A percentile compares a stretch with the other conserved stretches of the same genome.
These are phyloP conservation scores for Galemys pyrenaicus DNA, from an alignment of 2,113 vertebrate genomes.

Conservation along the genomic window DNA sequence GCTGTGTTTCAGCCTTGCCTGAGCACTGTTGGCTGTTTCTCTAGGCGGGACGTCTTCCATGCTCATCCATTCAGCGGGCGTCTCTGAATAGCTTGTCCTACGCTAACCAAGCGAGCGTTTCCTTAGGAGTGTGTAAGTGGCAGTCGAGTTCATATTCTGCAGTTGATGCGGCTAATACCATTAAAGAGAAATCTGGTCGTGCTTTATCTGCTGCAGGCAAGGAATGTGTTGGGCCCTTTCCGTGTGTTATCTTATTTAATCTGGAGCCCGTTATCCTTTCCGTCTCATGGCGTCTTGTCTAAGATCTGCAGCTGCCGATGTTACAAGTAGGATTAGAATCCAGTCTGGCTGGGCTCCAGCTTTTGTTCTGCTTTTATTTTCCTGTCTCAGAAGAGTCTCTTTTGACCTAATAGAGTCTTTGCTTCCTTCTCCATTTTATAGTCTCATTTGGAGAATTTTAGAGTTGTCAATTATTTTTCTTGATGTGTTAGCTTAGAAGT, in stretches of 20 bases:
- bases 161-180: background rate
- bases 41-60: background rate
- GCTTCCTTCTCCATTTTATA: background rate
- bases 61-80: background rate
- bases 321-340: background rate
- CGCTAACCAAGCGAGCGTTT: background rate
- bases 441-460: background rate
- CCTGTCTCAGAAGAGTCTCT: background rate
- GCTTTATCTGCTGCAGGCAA: background rate
- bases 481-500: slow-evolving; percentile 27
- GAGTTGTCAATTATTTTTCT: background rate
- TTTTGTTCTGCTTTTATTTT: background rate
- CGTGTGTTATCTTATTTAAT: background rate
- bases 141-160: background rate
- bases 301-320: background rate
- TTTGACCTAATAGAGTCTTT: background rate
- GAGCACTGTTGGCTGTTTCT: no score
- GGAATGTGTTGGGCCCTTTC: no score
- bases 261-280: background rate
- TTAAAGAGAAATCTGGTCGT: background rate
- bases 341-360: background rate
- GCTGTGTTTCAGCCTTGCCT: background rate
- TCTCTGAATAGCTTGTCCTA: background rate
- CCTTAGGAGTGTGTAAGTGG: background rate
- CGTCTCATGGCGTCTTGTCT: background rate